phyloP scores from a whole-genome alignment of 1,140 invertebrate species.

The Drosophila varians region DNA sequence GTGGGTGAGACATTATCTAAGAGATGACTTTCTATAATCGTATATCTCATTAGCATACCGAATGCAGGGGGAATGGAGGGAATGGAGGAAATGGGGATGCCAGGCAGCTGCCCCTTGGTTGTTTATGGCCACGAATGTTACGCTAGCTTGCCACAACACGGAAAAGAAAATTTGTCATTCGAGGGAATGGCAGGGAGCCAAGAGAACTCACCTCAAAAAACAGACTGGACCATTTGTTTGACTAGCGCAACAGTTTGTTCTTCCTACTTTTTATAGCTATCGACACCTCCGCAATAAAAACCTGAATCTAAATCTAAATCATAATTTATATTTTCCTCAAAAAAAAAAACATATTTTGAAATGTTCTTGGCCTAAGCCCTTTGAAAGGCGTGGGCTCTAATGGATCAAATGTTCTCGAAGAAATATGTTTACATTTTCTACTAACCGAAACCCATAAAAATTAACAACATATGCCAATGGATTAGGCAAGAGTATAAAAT shows the following conservation, averaged over 20 bases:
- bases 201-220: slow-evolving; percentile 32
- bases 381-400: slow-evolving; percentile 14
- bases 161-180: slow-evolving; percentile 59
- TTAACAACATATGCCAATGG: slow-evolving; percentile 16
- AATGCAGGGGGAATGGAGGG: neutral
- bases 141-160: slow-evolving; percentile 50
- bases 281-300: slow-evolving; percentile 30
- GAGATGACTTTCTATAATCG: slow-evolving; percentile 40
- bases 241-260: slow-evolving; percentile 54
- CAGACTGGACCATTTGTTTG: slow-evolving; percentile 56
- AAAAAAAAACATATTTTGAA: slow-evolving; percentile 11
- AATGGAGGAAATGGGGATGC: neutral
- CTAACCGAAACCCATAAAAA: slow-evolving; percentile 9
- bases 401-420: slow-evolving; percentile 26
- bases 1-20: slow-evolving; percentile 43
- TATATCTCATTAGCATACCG: slow-evolving; percentile 57
- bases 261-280: slow-evolving; percentile 42
- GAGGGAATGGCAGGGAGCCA: slow-evolving; percentile 53
- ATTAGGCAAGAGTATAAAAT: neutral
- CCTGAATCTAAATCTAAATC: slow-evolving; percentile 24
- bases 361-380: slow-evolving; percentile 5
- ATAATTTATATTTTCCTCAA: slow-evolving; percentile 36
- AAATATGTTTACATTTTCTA: slow-evolving; percentile 32
- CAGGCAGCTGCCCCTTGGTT: slow-evolving; percentile 3
- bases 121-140: slow-evolving; percentile 56